Evolutionary conservation across 2,888 invertebrate species (phyloP), one percentile per base, ranked within the genome.

Genomic region (Drosophila mimetica): DNA sequence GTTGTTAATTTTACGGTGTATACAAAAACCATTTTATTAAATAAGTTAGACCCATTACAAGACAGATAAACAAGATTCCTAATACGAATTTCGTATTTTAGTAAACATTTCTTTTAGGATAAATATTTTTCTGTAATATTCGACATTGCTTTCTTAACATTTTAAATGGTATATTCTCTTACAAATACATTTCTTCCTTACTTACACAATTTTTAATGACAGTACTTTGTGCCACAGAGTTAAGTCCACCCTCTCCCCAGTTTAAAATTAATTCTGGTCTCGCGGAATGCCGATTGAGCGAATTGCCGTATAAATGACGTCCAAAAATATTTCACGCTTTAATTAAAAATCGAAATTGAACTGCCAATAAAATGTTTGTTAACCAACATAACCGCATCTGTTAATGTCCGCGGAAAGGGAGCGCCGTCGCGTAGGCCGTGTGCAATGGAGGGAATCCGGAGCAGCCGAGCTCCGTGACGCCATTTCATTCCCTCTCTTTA

Each of bases 331-430:
- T 78, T 81, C 61, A 81, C 64, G 74, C 70, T 78, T 87, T 84
- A 84, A 84, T 88, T 84, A 88, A 87, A 87, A 72, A 76, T 81
- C 76, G 89, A 84, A 80, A 81, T 85, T 85, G 75, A 81, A 76
- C 70, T 83, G 84, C 74, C 86, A 78, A 87, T 84, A 86, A 84
- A 87, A 76, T 74, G 82, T 82, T 86, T 81, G 81, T 85, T 89
- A 85, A 89, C 89, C 84, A 76, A 82, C 79, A 85, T 89, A 60
- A 89, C 88, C 84, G 79, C 84, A 85, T 81, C 84, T 85, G 84
- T 85, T 85, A 84, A 84, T 81, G 74, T 75, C 70, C 61, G 59
- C 63, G 53, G 67, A 70, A 63, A 59, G 80, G 85, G 86, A 79
- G 86, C 67, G 86, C 44, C 72, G 50, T 22, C 28, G 13, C 20